A percentile compares a stretch with the other conserved stretches of the same genome.
Conservation (phyloP, 2,888 invertebrate species). For the Campaea margaritaria region DNA sequence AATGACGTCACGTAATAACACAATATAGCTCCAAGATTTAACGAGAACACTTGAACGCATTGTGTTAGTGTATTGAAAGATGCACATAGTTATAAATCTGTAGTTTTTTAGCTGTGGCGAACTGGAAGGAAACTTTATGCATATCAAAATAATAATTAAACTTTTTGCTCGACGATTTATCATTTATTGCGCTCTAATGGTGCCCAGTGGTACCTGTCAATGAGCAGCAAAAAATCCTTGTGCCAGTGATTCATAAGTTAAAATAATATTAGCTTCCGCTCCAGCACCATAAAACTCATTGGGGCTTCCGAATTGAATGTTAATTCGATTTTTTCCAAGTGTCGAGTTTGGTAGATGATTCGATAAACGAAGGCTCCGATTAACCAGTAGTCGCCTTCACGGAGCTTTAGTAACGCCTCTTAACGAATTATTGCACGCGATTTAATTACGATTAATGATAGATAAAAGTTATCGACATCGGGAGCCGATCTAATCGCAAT, state of each 20-base stretch:
- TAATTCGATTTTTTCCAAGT: constrained; percentile 41
- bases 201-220: constrained; percentile 17
- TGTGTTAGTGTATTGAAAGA: constrained; percentile 16
- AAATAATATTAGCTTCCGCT: constrained; percentile 41
- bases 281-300: constrained; percentile 44
- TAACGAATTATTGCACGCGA: constrained; percentile 72
- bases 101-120: not conserved
- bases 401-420: constrained; percentile 68
- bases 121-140: too few species aligned
- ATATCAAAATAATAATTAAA: too few species aligned
- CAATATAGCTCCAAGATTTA: constrained; percentile 45
- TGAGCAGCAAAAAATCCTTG: constrained; percentile 30
- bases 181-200: not conserved
- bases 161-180: too few species aligned
- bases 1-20: constrained; percentile 60
- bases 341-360: constrained; percentile 38
- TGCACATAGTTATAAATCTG: not conserved
- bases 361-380: constrained; percentile 39
- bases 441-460: constrained; percentile 74
- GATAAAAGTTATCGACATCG: constrained; percentile 60
- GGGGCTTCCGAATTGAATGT: constrained; percentile 46
- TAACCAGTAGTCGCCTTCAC: constrained; percentile 53
- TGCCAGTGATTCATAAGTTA: constrained; percentile 35
- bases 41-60: constrained; percentile 30
- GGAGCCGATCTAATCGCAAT: constrained; percentile 63